Conservation (phyloP, 2,113 vertebrate species). For the Mustela lutreola region DNA sequence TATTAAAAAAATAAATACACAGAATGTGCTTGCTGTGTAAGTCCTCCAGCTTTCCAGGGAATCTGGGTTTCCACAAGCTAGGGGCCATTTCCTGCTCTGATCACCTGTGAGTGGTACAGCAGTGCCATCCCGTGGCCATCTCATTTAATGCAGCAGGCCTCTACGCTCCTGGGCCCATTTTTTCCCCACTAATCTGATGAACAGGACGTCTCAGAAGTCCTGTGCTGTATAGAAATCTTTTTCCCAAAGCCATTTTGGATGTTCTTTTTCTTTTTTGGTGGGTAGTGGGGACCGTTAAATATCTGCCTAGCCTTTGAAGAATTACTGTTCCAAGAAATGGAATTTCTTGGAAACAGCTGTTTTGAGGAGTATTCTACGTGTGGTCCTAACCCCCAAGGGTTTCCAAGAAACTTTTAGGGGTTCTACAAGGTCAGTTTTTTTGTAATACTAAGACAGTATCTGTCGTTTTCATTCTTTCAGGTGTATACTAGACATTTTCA, state of each 20-base stretch:
- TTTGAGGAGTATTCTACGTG: not conserved
- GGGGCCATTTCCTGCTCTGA: not conserved
- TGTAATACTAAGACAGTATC: not conserved
- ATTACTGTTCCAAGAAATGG: not conserved
- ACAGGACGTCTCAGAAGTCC: not conserved
- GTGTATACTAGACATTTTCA: not conserved
- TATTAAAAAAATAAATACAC: not conserved
- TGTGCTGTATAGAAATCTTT: not conserved
- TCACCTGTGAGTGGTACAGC: not conserved
- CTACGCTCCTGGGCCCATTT: not conserved
- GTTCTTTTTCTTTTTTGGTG: not conserved
- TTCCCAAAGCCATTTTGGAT: not conserved
- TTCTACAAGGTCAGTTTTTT: not conserved
- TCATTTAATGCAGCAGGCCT: not conserved
- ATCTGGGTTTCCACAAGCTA: not conserved
- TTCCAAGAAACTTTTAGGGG: not conserved
- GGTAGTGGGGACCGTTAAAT: not conserved
- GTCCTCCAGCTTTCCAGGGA: conserved; percentile 17
- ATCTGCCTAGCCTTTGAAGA: not conserved
- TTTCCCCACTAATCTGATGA: not conserved
- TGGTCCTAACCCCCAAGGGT: not conserved
- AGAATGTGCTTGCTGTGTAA: not conserved
- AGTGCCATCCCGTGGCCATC: conserved; percentile 68
- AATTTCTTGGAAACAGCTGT: not conserved
- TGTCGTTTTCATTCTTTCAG: not conserved